Base-by-base conservation (phyloP, 1,140 invertebrate genomes). In the Nixonia krombeini region DNA sequence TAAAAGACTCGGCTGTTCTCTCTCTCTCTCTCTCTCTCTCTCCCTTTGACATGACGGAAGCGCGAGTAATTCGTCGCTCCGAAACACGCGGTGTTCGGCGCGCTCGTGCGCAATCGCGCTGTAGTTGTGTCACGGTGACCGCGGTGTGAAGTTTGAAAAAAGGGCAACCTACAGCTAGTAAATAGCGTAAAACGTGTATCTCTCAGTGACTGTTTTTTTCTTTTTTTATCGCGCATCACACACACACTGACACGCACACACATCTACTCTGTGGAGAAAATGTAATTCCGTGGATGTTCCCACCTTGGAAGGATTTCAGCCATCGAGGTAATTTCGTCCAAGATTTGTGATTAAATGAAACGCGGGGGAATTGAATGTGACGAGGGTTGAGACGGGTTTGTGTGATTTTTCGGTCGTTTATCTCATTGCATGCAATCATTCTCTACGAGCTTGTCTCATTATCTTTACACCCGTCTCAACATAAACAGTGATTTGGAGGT, bases 21-120 rank as follows among this genome's bases (percentile, higher is more conserved):
- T 7, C 15, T 37, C 45, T 10, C 45, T 55, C 40, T n/a, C n/a
- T n/a, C n/a, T n/a, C n/a, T n/a, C n/a, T n/a, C n/a, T n/a, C n/a
- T n/a, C n/a, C n/a, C n/a, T n/a, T 51, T 53, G 49, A 31, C 35
- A 66, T 66, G 63, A 47, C 55, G 55, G 55, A 41, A 59, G 29
- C 45, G 50, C 55, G 55, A 66, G 55, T 55, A 55, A 55, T 31
- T 55, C 50, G 37, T 9, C 12, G 31, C 31, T 40, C 12, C 40
- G 12, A 15, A 15, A 12, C 25, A 29, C 53, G 59, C 62, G 52
- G 44, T 35, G 23, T 28, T 49, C 55, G 50, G 55, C 29, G 56
- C 18, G 10, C 21, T 46, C 4, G 41, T 52, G 67, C 55, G 59
- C 55, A 64, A 56, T 57, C 61, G 61, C 67, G 35, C 12, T 33